Evolutionary conservation across 2,113 vertebrate genomes (phyloP), one percentile per base, ranked within the genome.

Genomic region (Macrotis lagotis): DNA sequence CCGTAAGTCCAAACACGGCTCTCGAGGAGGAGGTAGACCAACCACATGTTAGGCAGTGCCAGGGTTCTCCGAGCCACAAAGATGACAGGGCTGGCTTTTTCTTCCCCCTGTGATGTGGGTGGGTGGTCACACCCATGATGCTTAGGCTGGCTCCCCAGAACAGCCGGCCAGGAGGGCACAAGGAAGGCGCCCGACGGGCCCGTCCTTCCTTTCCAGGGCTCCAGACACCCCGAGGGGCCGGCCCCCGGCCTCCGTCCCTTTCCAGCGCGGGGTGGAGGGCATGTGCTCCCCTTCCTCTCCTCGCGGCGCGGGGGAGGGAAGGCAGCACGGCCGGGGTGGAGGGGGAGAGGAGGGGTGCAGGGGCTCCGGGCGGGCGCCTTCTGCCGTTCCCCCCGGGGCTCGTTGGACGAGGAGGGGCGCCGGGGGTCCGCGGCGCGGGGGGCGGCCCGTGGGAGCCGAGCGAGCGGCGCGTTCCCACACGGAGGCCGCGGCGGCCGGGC

Each of bases 391-490:
- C n/a, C n/a, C n/a, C n/a, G n/a, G n/a, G n/a, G n/a, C n/a, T n/a
- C n/a, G n/a, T n/a, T n/a, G n/a, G n/a, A n/a, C n/a, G n/a, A n/a
- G n/a, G n/a, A n/a, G n/a, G n/a, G n/a, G n/a, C n/a, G n/a, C n/a
- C n/a, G n/a, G n/a, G n/a, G n/a, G n/a, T n/a, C n/a, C n/a, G n/a
- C n/a, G n/a, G n/a, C n/a, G n/a, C n/a, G n/a, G n/a, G n/a, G n/a
- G n/a, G n/a, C n/a, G n/a, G n/a, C n/a, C n/a, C n/a, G n/a, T n/a
- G n/a, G n/a, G n/a, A n/a, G n/a, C n/a, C n/a, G n/a, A n/a, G n/a
- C n/a, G n/a, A n/a, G n/a, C n/a, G n/a, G n/a, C 94, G 51, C 89
- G 96, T 97, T 98, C 97, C 97, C 97, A 98, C 96, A 97, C 95
- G 96, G 88, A 92, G n/a, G n/a, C n/a, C n/a, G n/a, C n/a, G n/a